Evolutionary conservation across 2,113 vertebrate genomes (phyloP).

Genomic region (Trogon melanurus): DNA sequence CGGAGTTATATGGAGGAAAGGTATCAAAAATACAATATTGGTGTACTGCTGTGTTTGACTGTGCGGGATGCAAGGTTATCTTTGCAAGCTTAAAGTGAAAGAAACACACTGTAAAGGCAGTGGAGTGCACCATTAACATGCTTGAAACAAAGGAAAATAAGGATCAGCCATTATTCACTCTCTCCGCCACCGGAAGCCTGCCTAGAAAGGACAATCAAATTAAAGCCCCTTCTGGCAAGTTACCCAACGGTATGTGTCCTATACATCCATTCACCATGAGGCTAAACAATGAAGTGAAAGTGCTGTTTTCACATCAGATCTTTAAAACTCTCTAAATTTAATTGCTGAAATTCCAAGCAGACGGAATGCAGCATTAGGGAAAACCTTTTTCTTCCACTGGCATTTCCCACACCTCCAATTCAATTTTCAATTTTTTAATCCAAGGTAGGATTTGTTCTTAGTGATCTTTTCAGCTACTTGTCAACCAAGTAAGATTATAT

Average conservation of each 20-base stretch:
- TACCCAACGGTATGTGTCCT: background rate
- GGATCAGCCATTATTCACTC: background rate
- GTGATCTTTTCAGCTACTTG: background rate
- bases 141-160: slow-evolving; percentile 19
- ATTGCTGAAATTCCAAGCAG: background rate
- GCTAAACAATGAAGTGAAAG: background rate
- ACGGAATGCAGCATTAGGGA: background rate
- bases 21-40: background rate
- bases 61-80: background rate
- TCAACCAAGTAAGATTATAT: background rate
- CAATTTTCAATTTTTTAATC: background rate
- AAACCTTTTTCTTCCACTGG: background rate
- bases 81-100: slow-evolving; percentile 13
- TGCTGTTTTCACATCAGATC: background rate
- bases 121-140: background rate
- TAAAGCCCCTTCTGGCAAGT: background rate
- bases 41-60: background rate
- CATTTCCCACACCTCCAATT: background rate
- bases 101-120: background rate
- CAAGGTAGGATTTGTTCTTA: background rate
- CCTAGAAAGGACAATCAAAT: slow-evolving; percentile 13
- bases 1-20: background rate
- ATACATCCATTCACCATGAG: background rate
- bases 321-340: background rate
- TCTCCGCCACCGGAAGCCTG: background rate